These are phyloP conservation scores for Oasisia sp. DNA, from an alignment of 2,888 invertebrate species.

Conservation along the genomic window DNA sequence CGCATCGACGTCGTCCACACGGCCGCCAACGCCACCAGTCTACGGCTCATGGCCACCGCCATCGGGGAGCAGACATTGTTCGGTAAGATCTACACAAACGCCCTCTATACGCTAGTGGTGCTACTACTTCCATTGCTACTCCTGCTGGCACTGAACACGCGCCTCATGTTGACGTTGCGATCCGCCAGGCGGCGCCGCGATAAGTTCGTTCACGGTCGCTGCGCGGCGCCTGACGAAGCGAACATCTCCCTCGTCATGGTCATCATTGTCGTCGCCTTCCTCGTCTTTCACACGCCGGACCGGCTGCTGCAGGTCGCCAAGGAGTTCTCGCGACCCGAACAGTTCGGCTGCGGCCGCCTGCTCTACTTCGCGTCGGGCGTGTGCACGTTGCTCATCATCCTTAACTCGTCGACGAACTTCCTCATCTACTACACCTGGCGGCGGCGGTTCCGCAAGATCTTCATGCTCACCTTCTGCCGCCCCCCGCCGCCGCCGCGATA, in stretches of 20 bases:
- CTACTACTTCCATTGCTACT: constrained; percentile 33
- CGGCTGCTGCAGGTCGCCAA: constrained; percentile 29
- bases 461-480: constrained; percentile 20
- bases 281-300: constrained; percentile 39
- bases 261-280: constrained; percentile 35
- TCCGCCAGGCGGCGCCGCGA: neutral
- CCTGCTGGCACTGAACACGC: constrained; percentile 34
- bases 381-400: constrained; percentile 33
- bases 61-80: constrained; percentile 27
- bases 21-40: neutral
- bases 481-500: neutral
- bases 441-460: constrained; percentile 32
- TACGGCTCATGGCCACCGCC: neutral
- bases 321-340: neutral
- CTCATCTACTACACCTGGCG: constrained; percentile 38
- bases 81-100: constrained; percentile 30
- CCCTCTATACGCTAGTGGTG: constrained; percentile 33
- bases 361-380: constrained; percentile 30
- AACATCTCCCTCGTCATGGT: constrained; percentile 40
- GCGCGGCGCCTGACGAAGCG: constrained; percentile 28
- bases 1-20: neutral
- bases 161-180: constrained; percentile 31
- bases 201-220: neutral
- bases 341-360: constrained; percentile 25
- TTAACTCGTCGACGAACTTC: constrained; percentile 39